A percentile compares a stretch with the other conserved stretches of the same genome.
These are phyloP conservation scores for Hipparchia semele DNA, from an alignment of 2,888 invertebrate genomes.

Conservation along the genomic window DNA sequence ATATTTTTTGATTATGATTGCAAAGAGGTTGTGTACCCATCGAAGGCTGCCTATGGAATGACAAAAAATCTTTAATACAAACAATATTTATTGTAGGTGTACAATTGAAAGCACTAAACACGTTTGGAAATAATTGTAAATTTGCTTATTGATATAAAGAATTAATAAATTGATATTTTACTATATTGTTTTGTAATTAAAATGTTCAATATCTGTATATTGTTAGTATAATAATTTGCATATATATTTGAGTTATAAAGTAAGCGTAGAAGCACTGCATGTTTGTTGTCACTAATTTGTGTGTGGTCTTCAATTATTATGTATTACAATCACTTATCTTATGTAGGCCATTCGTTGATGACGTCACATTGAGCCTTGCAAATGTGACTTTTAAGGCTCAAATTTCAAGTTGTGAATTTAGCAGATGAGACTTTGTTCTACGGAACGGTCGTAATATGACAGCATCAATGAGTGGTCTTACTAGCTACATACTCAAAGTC, in stretches of 20 bases:
- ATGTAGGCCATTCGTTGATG: not conserved
- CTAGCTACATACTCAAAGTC: not conserved
- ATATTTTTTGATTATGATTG: conserved; percentile 7
- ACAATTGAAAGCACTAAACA: conserved; percentile 28
- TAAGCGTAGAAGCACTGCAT: conserved; percentile 46
- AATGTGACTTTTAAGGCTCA: no score
- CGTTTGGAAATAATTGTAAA: conserved; percentile 13
- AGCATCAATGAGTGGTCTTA: not conserved
- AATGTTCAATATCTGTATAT: conserved; percentile 10
- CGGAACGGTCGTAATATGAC: not conserved
- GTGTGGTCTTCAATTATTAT: conserved; percentile 61
- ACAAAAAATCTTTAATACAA: conserved; percentile 25
- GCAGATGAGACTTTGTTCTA: no score
- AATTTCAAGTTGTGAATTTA: no score
- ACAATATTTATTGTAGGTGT: conserved; percentile 24
- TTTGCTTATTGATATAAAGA: conserved; percentile 23
- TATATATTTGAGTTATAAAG: conserved; percentile 20
- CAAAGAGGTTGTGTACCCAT: conserved; percentile 57
- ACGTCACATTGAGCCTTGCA: not conserved
- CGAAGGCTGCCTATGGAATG: conserved; percentile 46
- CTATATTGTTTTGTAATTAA: conserved; percentile 38
- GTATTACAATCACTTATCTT: not conserved
- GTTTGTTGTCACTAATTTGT: conserved; percentile 53
- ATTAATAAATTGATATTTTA: conserved; percentile 36
- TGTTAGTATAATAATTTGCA: conserved; percentile 13